Evolutionary conservation across 2,797 vertebrate genomes (phyloP).

Genomic region (Petrocephalus schoutedeni): DNA sequence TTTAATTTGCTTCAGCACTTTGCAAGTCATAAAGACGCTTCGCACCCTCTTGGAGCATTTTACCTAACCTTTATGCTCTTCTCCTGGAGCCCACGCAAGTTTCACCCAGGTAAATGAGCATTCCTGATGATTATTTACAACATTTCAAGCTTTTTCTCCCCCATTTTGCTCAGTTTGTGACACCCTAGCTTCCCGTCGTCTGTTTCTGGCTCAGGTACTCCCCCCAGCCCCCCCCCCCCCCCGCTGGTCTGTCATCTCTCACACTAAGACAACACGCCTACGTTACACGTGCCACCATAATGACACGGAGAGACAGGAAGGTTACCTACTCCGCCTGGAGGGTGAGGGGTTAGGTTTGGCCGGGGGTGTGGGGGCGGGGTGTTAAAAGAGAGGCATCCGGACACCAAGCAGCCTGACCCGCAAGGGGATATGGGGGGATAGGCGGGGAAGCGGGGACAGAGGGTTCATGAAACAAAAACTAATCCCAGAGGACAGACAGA

Average conservation of each 20-base stretch:
- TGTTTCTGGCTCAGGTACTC: not conserved
- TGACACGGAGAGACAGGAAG: constrained; percentile 33
- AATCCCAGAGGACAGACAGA: constrained; percentile 68
- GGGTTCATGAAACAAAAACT: constrained; percentile 47
- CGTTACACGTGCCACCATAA: constrained; percentile 32
- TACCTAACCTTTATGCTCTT: not conserved
- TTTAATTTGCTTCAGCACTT: not conserved
- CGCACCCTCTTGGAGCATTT: not conserved
- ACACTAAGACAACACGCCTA: constrained; percentile 37
- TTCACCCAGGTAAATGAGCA: not conserved
- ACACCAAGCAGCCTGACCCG: constrained; percentile 25
- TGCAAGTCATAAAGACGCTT: not conserved
- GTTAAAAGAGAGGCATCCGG: constrained; percentile 30
- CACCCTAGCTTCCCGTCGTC: not conserved
- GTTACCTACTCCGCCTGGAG: constrained; percentile 20
- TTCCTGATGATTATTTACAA: not conserved
- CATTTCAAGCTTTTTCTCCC: not conserved
- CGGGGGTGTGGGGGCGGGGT: constrained; percentile 1
- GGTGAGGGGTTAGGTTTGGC: constrained; percentile 16
- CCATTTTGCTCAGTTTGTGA: not conserved
- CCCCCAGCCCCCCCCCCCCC: too few relatives aligned
- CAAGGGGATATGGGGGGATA: constrained; percentile 26
- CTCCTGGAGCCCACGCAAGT: not conserved
- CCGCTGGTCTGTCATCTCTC: not conserved
- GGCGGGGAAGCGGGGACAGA: constrained; percentile 24